Evolutionary conservation across 1,140 invertebrate species (phyloP), one percentile per base, ranked within the genome.

Genomic region (Drosophila repleta): DNA sequence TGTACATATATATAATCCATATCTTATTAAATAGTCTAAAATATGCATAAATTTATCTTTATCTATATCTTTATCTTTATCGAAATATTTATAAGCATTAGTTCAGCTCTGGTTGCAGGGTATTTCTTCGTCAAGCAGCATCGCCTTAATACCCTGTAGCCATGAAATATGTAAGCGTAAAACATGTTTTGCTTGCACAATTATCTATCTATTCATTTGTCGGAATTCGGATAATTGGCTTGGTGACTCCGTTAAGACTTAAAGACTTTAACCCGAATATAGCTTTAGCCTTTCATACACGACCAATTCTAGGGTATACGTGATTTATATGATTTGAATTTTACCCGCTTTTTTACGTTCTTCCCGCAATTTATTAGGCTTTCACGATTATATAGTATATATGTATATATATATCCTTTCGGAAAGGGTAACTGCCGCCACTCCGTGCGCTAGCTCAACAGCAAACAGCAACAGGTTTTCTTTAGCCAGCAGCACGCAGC

Each of bases 391-490:
- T 35, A 35, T 35, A 35, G 32, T 32, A 32, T 8, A 24, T 20
- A 3, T 26, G 21, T 21, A 11, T 26, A 24, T 26, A 24, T 45
- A 18, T 29, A 29, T 43, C 15, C 39, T 60, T 35, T 26, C 39
- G 46, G 8, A 21, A 21, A 17, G 41, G 24, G 39, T 29, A 57
- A 7, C 20, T 43, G 10, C n/a, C 4, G 8, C 26, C 45, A 32
- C 11, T 7, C 15, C 15, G 13, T 0, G 20, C 6, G 3, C 20
- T 3, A 29, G 29, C 29, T 5, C 80, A 83, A 52, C 62, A 65
- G 52, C 52, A 71, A 29, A 21, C n/a, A 37, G 24, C 69, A 72
- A 84, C 81, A 84, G 81, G 79, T 84, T 83, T 79, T 72, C 32
- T 62, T 71, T 71, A 76, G 65, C 17, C 41, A 60, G n/a, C n/a